Conservation (phyloP, 2,888 invertebrate genomes). For the Andrena fulva region DNA sequence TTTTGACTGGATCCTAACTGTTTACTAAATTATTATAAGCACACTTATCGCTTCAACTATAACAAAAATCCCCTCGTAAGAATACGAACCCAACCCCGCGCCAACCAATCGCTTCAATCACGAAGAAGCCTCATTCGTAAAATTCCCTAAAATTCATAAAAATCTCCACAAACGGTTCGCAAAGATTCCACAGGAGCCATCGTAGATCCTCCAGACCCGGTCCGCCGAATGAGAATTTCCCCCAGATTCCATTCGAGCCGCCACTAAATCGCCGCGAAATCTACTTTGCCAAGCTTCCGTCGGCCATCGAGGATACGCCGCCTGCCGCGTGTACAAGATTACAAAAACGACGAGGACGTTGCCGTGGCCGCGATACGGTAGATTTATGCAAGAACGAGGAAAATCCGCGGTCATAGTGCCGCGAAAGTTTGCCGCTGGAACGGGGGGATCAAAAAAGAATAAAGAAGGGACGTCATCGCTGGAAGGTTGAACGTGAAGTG, state of each 20-base stretch:
- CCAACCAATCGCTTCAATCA: too few species aligned
- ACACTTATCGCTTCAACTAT: too few species aligned
- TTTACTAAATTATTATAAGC: too few species aligned
- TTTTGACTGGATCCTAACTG: too few species aligned
- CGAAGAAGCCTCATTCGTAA: too few species aligned
- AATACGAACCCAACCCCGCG: too few species aligned
- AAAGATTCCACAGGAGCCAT: neutral
- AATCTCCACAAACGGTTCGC: neutral
- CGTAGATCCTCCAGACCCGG: neutral
- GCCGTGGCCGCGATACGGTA: conserved; percentile 37
- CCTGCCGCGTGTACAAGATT: conserved; percentile 52
- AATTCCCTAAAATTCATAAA: too few species aligned
- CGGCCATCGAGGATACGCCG: conserved; percentile 13
- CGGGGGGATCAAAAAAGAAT: conserved; percentile 29
- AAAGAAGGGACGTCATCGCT: conserved; percentile 43
- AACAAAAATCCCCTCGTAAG: too few species aligned
- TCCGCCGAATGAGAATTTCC: neutral
- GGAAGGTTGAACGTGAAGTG: conserved; percentile 57
- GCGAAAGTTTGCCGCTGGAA: conserved; percentile 31
- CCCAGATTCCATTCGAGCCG: conserved; percentile 14
- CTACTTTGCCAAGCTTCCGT: conserved; percentile 49
- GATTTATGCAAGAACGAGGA: conserved; percentile 54
- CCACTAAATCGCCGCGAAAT: conserved; percentile 44
- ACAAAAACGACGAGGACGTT: conserved; percentile 40
- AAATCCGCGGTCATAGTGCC: neutral